Base-by-base conservation (phyloP, 1,140 invertebrate species). In the Brachionus rotundiformis region DNA sequence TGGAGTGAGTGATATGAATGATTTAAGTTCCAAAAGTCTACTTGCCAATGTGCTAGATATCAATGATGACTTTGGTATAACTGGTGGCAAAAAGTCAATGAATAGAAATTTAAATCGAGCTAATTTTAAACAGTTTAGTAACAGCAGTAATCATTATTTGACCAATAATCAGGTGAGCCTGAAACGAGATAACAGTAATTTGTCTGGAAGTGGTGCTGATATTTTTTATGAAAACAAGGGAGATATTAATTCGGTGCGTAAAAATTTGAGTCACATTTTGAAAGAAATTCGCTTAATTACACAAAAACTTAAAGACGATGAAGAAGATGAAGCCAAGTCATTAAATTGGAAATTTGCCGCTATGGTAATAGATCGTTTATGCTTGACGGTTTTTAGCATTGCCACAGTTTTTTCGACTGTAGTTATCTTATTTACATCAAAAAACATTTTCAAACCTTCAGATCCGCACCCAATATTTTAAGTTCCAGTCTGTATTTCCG, bases 291-390 rank as follows among this genome's bases (percentile, higher is more conserved):
- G 94, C 89, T 96, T 96, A 88, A 97, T 98, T 85, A 89, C 88
- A 2, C 77, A 84, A 16, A 88, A 87, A 83, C 84, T 89, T 59
- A 85, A 86, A 80, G 84, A 88, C 75, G 88, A 90, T 44, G 88
- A 89, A 44, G 86, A 87, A 49, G 88, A 89, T 19, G 85, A 85
- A 3, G 85, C 86, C 23, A 83, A 86, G 16, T 85, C 86, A 10
- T 86, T 86, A 87, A 96, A 99, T 90, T 99, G 97, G 96, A 98
- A 98, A 91, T 99, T 98, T 90, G 97, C 97, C 86, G 96, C 96
- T 88, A 98, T 98, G 95, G 96, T 99, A 88, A 95, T 99, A 88
- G 96, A 98, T 91, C 92, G 96, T 90, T 92, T 97, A 90, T 97
- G 95, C 92, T 93, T 98, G 92, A 95, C 96, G 90, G 93, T 96